Evolutionary conservation across 1,140 invertebrate species (phyloP).

Genomic region (Mesaphorura yosii): DNA sequence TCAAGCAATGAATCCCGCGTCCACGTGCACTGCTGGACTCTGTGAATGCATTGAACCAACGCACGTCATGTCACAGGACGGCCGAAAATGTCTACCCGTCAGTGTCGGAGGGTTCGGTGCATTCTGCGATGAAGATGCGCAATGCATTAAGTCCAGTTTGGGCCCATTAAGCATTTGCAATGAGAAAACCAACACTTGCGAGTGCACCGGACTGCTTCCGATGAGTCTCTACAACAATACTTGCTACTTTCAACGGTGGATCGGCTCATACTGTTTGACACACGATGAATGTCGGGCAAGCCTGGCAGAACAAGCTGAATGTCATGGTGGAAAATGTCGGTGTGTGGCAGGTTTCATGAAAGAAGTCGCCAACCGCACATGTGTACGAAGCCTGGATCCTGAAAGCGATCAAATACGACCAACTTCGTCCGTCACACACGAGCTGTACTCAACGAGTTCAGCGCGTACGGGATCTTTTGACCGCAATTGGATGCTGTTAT

Average conservation of each 20-base stretch:
- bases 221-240: conserved; percentile 19
- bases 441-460: too few relatives aligned
- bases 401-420: too few relatives aligned
- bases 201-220: conserved; percentile 21
- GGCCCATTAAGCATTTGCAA: conserved; percentile 20
- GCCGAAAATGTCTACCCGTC: conserved; percentile 26
- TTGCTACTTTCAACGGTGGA: conserved; percentile 24
- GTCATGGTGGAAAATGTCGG: conserved; percentile 18
- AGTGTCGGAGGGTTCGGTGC: conserved; percentile 16
- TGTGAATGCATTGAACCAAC: conserved; percentile 22
- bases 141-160: conserved; percentile 17
- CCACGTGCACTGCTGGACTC: conserved; percentile 18
- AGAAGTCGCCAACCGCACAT: too few relatives aligned
- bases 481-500: too few relatives aligned
- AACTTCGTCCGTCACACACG: too few relatives aligned
- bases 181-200: conserved; percentile 11
- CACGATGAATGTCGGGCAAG: conserved; percentile 21
- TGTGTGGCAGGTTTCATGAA: too few relatives aligned
- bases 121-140: conserved; percentile 25
- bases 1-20: conserved; percentile 11
- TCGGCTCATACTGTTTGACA: conserved; percentile 17
- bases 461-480: too few relatives aligned
- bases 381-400: too few relatives aligned
- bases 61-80: conserved; percentile 18
- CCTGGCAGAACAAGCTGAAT: conserved; percentile 15